phyloP scores from a whole-genome alignment of 2,113 vertebrate species.

The Neolamprologus cancellatus region DNA sequence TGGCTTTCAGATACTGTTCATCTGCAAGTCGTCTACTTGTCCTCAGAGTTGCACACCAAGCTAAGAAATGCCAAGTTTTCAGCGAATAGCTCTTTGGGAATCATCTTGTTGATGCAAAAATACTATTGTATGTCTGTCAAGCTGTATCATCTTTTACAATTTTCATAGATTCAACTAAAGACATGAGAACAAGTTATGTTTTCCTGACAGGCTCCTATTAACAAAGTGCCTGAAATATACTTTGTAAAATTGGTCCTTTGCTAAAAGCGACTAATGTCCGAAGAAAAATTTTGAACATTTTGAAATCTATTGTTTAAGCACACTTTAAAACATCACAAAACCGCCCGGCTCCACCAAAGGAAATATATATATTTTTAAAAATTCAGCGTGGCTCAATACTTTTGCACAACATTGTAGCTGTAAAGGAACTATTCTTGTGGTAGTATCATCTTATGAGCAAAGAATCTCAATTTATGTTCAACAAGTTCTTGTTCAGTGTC shows the following conservation, averaged over 20 bases:
- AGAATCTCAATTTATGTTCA: background rate
- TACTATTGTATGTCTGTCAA: background rate
- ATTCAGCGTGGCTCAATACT: background rate
- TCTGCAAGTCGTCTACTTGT: background rate
- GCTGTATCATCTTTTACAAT: background rate
- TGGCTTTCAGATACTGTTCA: background rate
- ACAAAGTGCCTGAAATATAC: background rate
- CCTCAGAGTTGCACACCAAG: background rate
- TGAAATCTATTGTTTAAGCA: background rate
- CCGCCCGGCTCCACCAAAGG: background rate
- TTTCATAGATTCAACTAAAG: background rate
- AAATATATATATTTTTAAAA: too few relatives aligned
- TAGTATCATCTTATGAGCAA: background rate
- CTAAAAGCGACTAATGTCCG: background rate
- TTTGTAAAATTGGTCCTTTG: background rate
- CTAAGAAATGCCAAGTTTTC: background rate
- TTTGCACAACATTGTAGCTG: background rate
- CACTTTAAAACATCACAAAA: background rate
- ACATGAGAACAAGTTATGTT: background rate
- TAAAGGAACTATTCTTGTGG: background rate
- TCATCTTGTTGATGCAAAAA: background rate
- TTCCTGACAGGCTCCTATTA: background rate
- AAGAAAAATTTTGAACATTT: background rate
- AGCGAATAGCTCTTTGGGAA: background rate
- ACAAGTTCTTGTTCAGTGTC: background rate